A percentile compares a stretch with the other conserved stretches of the same genome.
Evolutionary conservation across 2,888 invertebrate genomes (phyloP).

Genomic region (Drosophila cognata): DNA sequence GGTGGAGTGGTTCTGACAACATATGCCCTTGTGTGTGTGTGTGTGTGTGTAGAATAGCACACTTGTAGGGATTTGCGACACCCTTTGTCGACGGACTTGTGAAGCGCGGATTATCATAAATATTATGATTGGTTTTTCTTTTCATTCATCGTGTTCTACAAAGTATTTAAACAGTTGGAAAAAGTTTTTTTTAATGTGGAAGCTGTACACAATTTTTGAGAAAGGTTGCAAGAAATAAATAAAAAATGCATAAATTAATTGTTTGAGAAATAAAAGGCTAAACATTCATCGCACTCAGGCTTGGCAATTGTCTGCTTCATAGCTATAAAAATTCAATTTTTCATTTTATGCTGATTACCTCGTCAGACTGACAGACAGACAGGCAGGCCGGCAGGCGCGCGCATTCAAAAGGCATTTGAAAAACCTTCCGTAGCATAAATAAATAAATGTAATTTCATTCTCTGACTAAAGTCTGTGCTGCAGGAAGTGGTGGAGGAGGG

Average conservation of each 20-base stretch:
- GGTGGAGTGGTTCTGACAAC: not conserved
- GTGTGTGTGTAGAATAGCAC: slow-evolving; percentile 21
- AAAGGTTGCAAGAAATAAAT: not conserved
- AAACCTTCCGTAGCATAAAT: slow-evolving; percentile 33
- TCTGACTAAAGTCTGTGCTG: not conserved
- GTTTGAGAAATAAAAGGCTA: not conserved
- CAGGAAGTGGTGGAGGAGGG: not conserved
- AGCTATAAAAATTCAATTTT: slow-evolving; percentile 21
- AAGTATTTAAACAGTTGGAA: not conserved
- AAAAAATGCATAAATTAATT: not conserved
- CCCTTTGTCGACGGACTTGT: slow-evolving; percentile 54
- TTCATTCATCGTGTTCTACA: not conserved
- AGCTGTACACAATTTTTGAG: not conserved
- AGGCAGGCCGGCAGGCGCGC: not conserved
- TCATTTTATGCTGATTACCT: slow-evolving; percentile 74
- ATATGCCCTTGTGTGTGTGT: slow-evolving; percentile 11
- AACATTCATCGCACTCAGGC: not conserved
- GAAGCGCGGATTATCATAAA: slow-evolving; percentile 69
- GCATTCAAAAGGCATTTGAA: not conserved
- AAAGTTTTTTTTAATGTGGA: not conserved
- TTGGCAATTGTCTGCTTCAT: not conserved
- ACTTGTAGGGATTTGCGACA: slow-evolving; percentile 72
- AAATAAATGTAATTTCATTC: slow-evolving; percentile 71
- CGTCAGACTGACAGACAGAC: slow-evolving; percentile 36
- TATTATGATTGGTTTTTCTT: slow-evolving; percentile 64